phyloP scores from a whole-genome alignment of 1,140 invertebrate species.

The Prorops nasuta region DNA sequence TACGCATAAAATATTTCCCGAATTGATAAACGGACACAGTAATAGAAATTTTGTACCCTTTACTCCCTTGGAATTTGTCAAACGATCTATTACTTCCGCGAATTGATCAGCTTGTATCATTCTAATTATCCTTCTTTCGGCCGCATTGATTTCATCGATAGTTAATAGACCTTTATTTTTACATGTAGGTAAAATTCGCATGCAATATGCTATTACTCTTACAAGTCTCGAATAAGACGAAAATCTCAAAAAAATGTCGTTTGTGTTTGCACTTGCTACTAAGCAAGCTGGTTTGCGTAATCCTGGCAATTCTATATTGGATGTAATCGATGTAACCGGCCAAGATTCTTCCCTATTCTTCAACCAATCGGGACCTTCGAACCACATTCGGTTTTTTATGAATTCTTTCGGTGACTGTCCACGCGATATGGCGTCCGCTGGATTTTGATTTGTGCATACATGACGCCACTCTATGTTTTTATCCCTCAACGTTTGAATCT shows the following conservation, averaged over 20 bases:
- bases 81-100: not conserved
- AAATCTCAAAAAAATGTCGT: not conserved
- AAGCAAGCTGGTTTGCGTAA: not conserved
- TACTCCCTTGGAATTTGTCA: not conserved
- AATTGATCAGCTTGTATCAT: not conserved
- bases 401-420: slow-evolving; percentile 9
- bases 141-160: not conserved
- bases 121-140: not conserved
- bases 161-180: not conserved
- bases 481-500: slow-evolving; percentile 23
- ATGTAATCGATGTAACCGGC: not conserved
- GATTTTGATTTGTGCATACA: slow-evolving; percentile 13
- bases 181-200: not conserved
- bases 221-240: not conserved
- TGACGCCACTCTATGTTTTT: slow-evolving; percentile 11
- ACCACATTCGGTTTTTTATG: slow-evolving; percentile 11
- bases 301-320: not conserved
- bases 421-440: slow-evolving; percentile 18
- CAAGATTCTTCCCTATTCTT: not conserved
- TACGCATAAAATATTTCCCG: not conserved
- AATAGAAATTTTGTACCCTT: not conserved
- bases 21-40: not conserved
- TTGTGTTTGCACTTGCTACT: too few species aligned
- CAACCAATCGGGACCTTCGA: slow-evolving; percentile 20
- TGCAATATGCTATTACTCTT: not conserved